Conservation (phyloP, 1,140 invertebrate species). For the Mylabris phalerata region DNA sequence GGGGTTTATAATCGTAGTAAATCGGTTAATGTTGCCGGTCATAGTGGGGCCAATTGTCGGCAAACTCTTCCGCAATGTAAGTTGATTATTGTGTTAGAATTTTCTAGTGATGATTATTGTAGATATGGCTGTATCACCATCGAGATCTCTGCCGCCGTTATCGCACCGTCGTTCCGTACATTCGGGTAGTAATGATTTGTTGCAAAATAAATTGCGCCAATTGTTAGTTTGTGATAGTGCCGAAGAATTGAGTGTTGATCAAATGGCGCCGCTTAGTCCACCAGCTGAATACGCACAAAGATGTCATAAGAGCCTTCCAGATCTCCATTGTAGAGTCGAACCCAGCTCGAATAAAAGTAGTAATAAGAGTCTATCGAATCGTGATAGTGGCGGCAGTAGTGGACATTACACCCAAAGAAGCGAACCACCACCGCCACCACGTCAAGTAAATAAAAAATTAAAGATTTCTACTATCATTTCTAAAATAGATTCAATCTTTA, state of each 20-base stretch:
- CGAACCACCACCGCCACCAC: conserved; percentile 53
- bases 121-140: conserved; percentile 53
- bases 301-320: conserved; percentile 77
- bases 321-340: conserved; percentile 51
- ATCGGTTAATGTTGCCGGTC: conserved; percentile 36
- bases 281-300: conserved; percentile 53
- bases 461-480: not conserved
- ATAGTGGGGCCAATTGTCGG: conserved; percentile 27
- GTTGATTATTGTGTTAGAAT: conserved; percentile 2
- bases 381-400: conserved; percentile 69
- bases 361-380: conserved; percentile 42
- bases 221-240: conserved; percentile 66
- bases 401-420: conserved; percentile 71
- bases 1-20: conserved; percentile 40
- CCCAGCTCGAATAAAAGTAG: conserved; percentile 49
- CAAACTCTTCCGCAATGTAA: conserved; percentile 40
- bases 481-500: conserved; percentile 8
- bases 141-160: conserved; percentile 49
- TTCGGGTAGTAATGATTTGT: conserved; percentile 54
- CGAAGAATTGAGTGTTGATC: conserved; percentile 40
- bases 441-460: conserved; percentile 35
- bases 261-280: conserved; percentile 52
- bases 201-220: conserved; percentile 71
- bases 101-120: conserved; percentile 19
- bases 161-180: conserved; percentile 42